Conservation (phyloP, 2,797 vertebrate species). For the Australoheros facetus region DNA sequence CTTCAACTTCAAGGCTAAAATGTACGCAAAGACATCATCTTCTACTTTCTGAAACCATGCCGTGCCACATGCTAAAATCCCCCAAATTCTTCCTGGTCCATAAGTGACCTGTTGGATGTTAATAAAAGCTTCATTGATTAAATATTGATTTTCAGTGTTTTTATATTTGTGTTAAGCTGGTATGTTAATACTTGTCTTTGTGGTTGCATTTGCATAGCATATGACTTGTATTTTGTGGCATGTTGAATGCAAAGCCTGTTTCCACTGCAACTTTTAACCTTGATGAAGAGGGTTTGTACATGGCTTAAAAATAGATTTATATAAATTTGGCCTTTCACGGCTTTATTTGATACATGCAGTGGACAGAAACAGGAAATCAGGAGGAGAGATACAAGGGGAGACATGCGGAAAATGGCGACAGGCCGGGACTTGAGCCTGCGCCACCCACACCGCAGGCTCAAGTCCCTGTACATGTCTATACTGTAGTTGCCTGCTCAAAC, state of each 20-base stretch:
- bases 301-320: background rate
- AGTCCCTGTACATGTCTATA: no score
- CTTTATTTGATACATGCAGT: no score
- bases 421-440: no score
- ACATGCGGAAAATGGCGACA: no score
- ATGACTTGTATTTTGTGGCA: background rate
- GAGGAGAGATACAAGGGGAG: no score
- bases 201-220: background rate
- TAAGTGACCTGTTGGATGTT: accelerated
- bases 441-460: no score
- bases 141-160: background rate
- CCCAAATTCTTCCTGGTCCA: background rate
- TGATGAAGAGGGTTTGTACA: background rate
- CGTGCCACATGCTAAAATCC: background rate
- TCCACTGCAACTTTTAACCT: background rate
- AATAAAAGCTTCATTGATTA: no score
- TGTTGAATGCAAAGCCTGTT: background rate
- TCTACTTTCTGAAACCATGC: no score
- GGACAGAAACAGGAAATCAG: no score
- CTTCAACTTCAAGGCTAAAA: background rate
- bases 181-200: background rate
- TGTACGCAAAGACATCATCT: background rate
- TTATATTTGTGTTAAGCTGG: background rate
- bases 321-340: no score
- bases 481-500: no score